phyloP scores from a whole-genome alignment of 64 coral and sea anemone genomes.

The Hydrozoanthus tunicans region DNA sequence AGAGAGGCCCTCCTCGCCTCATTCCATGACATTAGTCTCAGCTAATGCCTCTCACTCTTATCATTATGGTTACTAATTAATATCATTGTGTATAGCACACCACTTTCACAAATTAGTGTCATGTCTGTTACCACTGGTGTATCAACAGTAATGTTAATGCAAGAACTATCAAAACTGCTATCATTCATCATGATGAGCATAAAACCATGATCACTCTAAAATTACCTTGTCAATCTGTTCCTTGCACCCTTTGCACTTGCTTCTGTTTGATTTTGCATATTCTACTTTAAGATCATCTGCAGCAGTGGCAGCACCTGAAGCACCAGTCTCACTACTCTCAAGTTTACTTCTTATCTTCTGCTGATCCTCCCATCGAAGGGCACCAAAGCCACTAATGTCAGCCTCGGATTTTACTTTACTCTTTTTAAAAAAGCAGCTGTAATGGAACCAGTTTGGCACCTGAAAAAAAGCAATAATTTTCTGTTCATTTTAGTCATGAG shows the following conservation, averaged over 20 bases:
- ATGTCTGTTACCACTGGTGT: no score
- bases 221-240: slow-evolving; percentile 96
- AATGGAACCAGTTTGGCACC: slow-evolving; percentile 97
- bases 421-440: slow-evolving; percentile 88
- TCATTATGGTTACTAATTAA: no score
- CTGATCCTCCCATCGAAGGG: slow-evolving; percentile 87
- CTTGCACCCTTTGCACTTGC: slow-evolving; percentile 88
- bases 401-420: slow-evolving; percentile 48
- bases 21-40: no score
- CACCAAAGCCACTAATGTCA: slow-evolving; percentile 79
- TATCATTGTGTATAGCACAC: no score
- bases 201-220: background rate
- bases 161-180: no score
- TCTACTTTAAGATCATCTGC: slow-evolving; percentile 73
- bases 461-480: background rate
- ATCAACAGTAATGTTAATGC: no score
- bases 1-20: no score
- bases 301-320: background rate
- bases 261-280: slow-evolving; percentile 95
- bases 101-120: no score
- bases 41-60: no score
- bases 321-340: slow-evolving; percentile 29
- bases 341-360: slow-evolving; percentile 69
- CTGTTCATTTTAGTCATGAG: background rate
- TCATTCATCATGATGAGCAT: no score